A percentile compares a stretch with the other conserved stretches of the same genome.
These are phyloP conservation scores for Scaptomyza graminum DNA, from an alignment of 1,140 invertebrate species.

Conservation along the genomic window DNA sequence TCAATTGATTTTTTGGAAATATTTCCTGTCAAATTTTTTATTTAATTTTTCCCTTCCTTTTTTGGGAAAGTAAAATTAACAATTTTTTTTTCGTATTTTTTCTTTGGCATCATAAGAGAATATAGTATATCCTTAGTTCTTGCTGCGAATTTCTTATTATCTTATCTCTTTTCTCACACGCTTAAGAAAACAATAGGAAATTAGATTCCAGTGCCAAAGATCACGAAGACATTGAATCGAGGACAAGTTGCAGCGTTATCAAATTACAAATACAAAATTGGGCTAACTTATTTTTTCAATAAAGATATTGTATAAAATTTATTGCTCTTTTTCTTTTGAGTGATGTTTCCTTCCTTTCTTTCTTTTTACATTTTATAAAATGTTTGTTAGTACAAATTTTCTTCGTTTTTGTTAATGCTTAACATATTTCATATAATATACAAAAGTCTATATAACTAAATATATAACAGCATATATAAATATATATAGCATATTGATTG, in stretches of 20 bases:
- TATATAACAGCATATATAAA: no score
- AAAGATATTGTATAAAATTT: neutral
- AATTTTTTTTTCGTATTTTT: no score
- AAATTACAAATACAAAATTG: slow-evolving; percentile 21
- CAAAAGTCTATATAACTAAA: no score
- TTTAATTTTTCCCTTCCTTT: no score
- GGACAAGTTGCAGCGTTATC: neutral
- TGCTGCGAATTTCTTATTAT: neutral
- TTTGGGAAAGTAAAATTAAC: no score
- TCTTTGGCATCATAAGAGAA: no score
- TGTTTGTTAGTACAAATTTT: slow-evolving; percentile 4
- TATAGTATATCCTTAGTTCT: no score
- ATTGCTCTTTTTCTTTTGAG: slow-evolving; percentile 4
- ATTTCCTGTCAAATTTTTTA: neutral
- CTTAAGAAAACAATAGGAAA: neutral
- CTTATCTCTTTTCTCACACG: neutral
- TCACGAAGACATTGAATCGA: neutral
- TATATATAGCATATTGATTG: no score
- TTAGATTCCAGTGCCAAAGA: neutral
- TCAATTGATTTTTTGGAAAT: no score
- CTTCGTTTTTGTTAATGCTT: no score
- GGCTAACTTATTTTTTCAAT: neutral
- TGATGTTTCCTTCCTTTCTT: neutral
- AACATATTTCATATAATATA: no score
- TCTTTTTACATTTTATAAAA: slow-evolving; percentile 27